Evolutionary conservation across 2,113 vertebrate species (phyloP), one percentile per base, ranked within the genome.

Genomic region (Neodon shergylaensis): DNA sequence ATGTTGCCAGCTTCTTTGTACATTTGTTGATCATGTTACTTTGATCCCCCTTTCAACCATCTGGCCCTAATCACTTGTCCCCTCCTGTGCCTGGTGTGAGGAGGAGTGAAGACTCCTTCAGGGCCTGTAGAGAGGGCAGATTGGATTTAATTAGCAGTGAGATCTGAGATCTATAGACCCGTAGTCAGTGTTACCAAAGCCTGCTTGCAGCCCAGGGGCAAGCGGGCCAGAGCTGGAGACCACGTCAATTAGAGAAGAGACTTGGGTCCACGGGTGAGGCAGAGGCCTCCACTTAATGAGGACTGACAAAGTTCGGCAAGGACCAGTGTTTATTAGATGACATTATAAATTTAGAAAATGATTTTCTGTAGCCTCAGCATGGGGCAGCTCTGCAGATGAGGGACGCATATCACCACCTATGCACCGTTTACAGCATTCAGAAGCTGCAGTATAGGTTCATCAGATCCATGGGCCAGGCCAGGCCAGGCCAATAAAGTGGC

Each of bases 331-430:
- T 65, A 91, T 65, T 44, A 87, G 49, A 78, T 70, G 66, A 85
- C 66, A 74, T 82, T 92, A 85, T 90, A 92, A 49, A 92, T 93
- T 93, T 90, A 92, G 81, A 61, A 81, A 93, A 82, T 84, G 58
- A 58, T 88, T 90, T 94, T 92, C 74, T 78, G 26, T 91, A 78
- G 79, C n/a, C 63, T 89, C 7, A 47, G 36, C 58, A 39, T 7
- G 76, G 52, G 84, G 24, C 28, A 70, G 31, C 81, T 92, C n/a
- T 70, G 65, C 92, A 93, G 84, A 94, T 90, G 17, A 88, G 44
- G 39, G 52, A 77, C 13, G 33, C 90, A 19, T 24, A 91, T 88
- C 95, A 91, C 1, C 24, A 92, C 42, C n/a, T 2, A 12, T 1
- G 44, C 36, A 36, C 7, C 63, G 66, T 63, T 92, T 22, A 4